Evolutionary conservation across 2,113 vertebrate species (phyloP).

Genomic region (Vombatus ursinus): DNA sequence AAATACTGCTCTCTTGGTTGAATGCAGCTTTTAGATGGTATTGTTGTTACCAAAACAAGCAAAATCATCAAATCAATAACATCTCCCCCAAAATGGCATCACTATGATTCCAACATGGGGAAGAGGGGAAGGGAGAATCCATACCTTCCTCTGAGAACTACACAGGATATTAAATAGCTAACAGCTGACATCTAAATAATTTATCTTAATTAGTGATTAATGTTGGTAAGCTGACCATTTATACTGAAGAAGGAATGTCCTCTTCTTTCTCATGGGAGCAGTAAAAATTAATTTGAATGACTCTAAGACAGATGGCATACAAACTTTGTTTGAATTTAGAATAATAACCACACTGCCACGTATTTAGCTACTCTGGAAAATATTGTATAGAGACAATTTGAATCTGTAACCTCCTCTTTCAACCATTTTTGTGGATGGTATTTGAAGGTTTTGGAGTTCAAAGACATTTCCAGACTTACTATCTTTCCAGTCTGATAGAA

Average conservation of each 20-base stretch:
- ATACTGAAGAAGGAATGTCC: constrained; percentile 50
- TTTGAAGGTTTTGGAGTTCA: constrained; percentile 26
- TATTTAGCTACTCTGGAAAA: constrained; percentile 55
- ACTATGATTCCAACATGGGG: constrained; percentile 78
- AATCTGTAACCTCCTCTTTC: not conserved
- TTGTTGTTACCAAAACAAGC: constrained; percentile 74
- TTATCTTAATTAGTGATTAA: constrained; percentile 76
- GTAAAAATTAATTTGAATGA: constrained; percentile 76
- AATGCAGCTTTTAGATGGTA: constrained; percentile 77
- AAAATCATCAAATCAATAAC: constrained; percentile 80
- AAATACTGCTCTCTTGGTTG: constrained; percentile 82
- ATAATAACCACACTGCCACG: constrained; percentile 55
- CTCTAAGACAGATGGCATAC: constrained; percentile 68
- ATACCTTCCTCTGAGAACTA: constrained; percentile 76
- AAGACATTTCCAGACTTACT: not conserved
- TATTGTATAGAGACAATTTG: not conserved
- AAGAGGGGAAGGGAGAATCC: constrained; percentile 78
- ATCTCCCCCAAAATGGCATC: constrained; percentile 77
- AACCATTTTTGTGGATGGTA: constrained; percentile 2
- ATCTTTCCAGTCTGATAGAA: constrained; percentile 22
- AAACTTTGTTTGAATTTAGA: constrained; percentile 60
- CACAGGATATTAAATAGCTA: constrained; percentile 58
- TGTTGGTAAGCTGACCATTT: constrained; percentile 61
- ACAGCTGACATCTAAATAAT: constrained; percentile 69
- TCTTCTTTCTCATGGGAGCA: constrained; percentile 60